Evolutionary conservation across 35 echinoderm and acorn worm genomes (phyloP), one percentile per base, ranked within the genome.

Genomic region (Ophiothrix spiculata): DNA sequence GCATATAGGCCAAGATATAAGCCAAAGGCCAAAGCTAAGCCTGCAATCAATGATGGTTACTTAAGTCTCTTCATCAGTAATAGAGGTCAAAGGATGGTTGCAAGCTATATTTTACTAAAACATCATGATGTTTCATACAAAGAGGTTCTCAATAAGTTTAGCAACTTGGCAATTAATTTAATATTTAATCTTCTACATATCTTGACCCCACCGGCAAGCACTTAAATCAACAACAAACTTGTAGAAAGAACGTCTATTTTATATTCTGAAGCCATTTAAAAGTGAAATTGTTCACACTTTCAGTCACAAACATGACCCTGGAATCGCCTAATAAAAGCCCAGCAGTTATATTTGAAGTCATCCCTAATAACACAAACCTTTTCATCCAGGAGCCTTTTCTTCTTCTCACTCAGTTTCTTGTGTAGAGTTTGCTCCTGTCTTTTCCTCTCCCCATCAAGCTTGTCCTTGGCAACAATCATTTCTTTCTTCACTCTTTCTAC

Each of bases 381-480:
- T 35, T 90, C 88, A 38, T 69, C 82, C 11, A 99, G 39, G 41
- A 73, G 82, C 73, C 86, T 87, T 39, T 89, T 99, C 90, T 99
- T 99, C 40, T 85, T 31, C 34, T 91, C 85, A 77, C 88, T 94
- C 81, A 99, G 56, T 75, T 77, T 85, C 86, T 91, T 99, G 60
- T 99, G 96, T 31, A 99, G 56, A 29, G 14, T 45, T 25, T 93
- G 89, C 36, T 99, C 92, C 75, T 99, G 96, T 45, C 84, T 88
- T 16, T 75, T 87, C 78, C 86, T 90, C 4, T 99, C 90, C 33
- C 64, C 37, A 19, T 99, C 96, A 77, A 88, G 91, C 73, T 88
- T 86, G 35, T 86, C 88, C 49, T 99, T 99, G 25, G 81, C 81
- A 16, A 39, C 83, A 28, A 85, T 56, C 23, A 99, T 64, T 19